Base-by-base conservation (phyloP, 2,113 vertebrate species). In the Tor tambroides region DNA sequence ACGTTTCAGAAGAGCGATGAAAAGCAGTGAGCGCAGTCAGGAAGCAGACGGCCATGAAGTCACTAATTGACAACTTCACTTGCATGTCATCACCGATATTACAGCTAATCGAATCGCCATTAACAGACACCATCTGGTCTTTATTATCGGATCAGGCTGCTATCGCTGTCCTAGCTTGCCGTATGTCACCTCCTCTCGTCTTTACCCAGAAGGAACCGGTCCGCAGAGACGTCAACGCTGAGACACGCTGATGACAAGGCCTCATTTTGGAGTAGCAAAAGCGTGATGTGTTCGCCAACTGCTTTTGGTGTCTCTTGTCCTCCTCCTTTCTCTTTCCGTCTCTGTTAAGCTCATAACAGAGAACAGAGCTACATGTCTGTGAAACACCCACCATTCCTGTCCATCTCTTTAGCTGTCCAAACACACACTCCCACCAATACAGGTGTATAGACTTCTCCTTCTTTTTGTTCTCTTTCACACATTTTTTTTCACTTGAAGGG, bases 101-200 rank as follows among this genome's bases (percentile, higher is more conserved):
- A 46, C 26, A 81, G 63, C 23, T 79, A 82, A 32, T 88, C 49
- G 38, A 43, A 72, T 67, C 30, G 6, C 56, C 32, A 83, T 51
- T 65, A 77, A 83, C 61, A 19, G 46, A 80, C 35, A 43, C 75
- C 84, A 72, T 87, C 71, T 77, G 80, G 23, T 56, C 74, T 86
- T 65, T 67, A 69, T 76, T 80, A 80, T 46, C 2, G 17, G 19
- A 15, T 83, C 56, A 80, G 63, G 43, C 54, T 82, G 12, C 26
- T 15, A 56, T 51, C 61, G 75, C 74, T 82, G 69, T 84, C 28
- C 59, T 43, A n/a, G 74, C 76, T 26, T 84, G 63, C 41, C 32
- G 46, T 21, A 78, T 80, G 76, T 61, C 56, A 80, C 67, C 35
- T 61, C 54, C 84, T 35, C 46, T 23, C 46, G 28, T 65, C 74